Evolutionary conservation across 1,140 invertebrate genomes (phyloP).

Genomic region (Trichoplusia ni): DNA sequence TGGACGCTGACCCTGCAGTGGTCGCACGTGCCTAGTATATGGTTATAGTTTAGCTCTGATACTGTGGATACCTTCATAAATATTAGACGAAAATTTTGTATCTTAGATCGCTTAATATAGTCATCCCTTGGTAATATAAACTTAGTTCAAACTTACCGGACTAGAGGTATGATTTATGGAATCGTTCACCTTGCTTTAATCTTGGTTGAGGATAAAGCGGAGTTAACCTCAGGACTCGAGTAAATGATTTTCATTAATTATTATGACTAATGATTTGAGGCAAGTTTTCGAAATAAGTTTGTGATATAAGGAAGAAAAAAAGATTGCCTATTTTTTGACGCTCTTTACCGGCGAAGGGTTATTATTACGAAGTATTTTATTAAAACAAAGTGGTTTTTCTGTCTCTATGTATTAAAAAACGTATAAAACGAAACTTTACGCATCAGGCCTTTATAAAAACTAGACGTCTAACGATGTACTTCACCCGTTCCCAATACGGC

Average conservation of each 20-base stretch:
- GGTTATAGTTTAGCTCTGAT: neutral
- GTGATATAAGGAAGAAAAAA: too few species aligned
- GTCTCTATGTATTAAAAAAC: too few species aligned
- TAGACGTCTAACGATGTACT: slow-evolving; percentile 7
- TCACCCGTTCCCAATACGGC: neutral
- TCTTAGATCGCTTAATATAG: slow-evolving; percentile 9
- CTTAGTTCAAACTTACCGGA: slow-evolving; percentile 19
- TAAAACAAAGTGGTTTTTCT: too few species aligned
- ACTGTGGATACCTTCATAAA: neutral
- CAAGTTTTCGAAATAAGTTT: too few species aligned
- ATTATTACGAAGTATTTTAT: too few species aligned
- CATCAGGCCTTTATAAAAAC: slow-evolving; percentile 4
- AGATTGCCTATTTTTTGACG: too few species aligned
- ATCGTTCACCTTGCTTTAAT: neutral
- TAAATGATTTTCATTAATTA: too few species aligned
- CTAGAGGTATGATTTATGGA: slow-evolving; percentile 14
- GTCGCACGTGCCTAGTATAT: slow-evolving; percentile 6
- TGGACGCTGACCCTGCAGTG: slow-evolving; percentile 17
- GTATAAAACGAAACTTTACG: too few species aligned
- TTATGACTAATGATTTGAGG: too few species aligned
- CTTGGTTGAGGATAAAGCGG: neutral
- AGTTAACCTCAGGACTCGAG: too few species aligned
- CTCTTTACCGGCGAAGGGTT: too few species aligned
- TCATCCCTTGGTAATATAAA: slow-evolving; percentile 5
- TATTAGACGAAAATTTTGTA: slow-evolving; percentile 17